Percentiles rank a stretch among this genome's conserved stretches.
phyloP scores from a whole-genome alignment of 2,888 invertebrate genomes.

The Torymus texanus region DNA sequence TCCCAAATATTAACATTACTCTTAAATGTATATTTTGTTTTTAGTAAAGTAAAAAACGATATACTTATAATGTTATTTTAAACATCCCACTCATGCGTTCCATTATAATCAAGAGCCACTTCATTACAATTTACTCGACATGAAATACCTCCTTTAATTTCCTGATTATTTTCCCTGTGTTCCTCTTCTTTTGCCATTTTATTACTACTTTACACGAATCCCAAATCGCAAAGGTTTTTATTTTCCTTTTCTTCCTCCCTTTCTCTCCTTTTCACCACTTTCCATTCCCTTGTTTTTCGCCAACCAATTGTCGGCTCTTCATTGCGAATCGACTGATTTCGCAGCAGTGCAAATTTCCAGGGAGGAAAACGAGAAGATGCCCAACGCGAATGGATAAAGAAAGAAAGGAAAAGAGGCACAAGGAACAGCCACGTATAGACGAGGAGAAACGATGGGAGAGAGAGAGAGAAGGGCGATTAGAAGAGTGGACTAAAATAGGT shows the following conservation, averaged over 20 bases:
- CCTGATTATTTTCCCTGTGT: neutral
- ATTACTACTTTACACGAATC: constrained; percentile 2
- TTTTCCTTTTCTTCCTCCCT: neutral
- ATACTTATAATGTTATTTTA: too few relatives aligned
- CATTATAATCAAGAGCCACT: constrained; percentile 10
- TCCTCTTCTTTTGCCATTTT: neutral
- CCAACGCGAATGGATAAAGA: neutral
- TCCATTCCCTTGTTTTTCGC: constrained; percentile 14
- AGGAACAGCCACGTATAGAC: too few relatives aligned
- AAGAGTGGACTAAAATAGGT: constrained; percentile 45
- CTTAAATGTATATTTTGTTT: too few relatives aligned
- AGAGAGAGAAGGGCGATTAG: constrained; percentile 27
- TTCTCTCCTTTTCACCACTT: neutral
- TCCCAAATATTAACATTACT: too few relatives aligned
- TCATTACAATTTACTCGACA: constrained; percentile 6
- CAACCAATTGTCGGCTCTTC: constrained; percentile 7
- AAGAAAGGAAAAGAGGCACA: neutral
- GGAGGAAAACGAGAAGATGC: constrained; percentile 9
- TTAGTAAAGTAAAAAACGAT: too few relatives aligned
- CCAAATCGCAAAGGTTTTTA: constrained; percentile 6
- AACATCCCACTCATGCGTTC: neutral
- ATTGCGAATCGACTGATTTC: constrained; percentile 41
- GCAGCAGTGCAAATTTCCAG: constrained; percentile 11
- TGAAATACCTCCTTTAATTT: constrained; percentile 18
- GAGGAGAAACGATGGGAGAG: neutral